Percentiles rank a stretch among this genome's conserved stretches.
These are phyloP conservation scores for Microcebus griseorufus DNA, from an alignment of 2,113 vertebrate genomes.

Conservation along the genomic window DNA sequence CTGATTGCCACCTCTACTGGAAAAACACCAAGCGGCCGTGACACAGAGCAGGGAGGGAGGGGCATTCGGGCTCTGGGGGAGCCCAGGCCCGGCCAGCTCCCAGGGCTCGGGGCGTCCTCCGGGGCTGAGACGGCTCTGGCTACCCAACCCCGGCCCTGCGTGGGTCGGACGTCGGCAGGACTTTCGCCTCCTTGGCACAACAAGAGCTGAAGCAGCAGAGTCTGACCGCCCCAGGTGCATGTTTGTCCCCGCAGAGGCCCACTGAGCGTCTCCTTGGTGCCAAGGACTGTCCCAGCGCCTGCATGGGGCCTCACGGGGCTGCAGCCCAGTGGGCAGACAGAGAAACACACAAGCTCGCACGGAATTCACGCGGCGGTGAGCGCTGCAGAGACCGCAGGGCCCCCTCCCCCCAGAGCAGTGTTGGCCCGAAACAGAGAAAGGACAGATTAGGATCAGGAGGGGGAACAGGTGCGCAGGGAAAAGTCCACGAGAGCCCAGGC, in stretches of 20 bases:
- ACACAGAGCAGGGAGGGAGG: not conserved
- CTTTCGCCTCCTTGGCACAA: not conserved
- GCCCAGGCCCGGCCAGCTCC: fast-evolving
- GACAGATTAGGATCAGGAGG: not conserved
- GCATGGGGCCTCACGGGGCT: fast-evolving
- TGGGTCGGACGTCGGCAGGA: not conserved
- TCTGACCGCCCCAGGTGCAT: fast-evolving
- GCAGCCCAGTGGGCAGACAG: not conserved
- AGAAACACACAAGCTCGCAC: fast-evolving
- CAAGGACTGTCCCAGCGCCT: fast-evolving
- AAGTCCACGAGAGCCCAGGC: not conserved
- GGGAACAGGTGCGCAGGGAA: not conserved
- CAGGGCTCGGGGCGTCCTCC: not conserved
- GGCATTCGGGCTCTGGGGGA: fast-evolving
- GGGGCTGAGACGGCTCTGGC: no score
- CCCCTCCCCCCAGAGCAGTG: fast-evolving
- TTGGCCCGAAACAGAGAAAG: not conserved
- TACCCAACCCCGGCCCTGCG: fast-evolving
- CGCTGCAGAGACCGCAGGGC: fast-evolving
- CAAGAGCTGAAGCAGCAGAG: fast-evolving
- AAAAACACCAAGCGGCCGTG: not conserved
- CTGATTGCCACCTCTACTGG: not conserved
- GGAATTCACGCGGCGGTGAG: fast-evolving
- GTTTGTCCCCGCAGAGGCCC: fast-evolving
- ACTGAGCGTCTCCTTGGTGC: not conserved